Evolutionary conservation across 1,140 invertebrate genomes (phyloP), one percentile per base, ranked within the genome.

Genomic region (Cotesia vestalis): DNA sequence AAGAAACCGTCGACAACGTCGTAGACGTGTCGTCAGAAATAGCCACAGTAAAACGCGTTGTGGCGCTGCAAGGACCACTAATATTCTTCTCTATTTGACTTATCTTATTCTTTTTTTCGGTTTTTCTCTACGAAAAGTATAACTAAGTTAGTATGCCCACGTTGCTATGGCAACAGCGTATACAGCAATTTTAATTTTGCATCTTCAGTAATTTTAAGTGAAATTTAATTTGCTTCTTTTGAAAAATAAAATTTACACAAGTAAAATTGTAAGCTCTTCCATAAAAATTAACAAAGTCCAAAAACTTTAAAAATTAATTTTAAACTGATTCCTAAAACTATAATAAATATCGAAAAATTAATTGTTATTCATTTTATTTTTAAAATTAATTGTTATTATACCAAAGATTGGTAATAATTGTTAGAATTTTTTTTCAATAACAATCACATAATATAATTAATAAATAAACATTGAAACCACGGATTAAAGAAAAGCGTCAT

Each of bases 21-120:
- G 66, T 67, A 17, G 66, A 51, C 66, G 66, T 36, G 52, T 64
- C 62, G 62, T 64, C 66, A 59, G 55, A 57, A 72, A 66, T 66
- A 72, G 64, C 46, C 46, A 40, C 6, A 59, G 69, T 75, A 73
- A 77, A 73, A 73, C 72, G 59, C 72, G 17, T 53, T 36, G 60
- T 59, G 52, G 59, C 66, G 36, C 69, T 64, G 35, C 35, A 51
- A 64, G 36, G 52, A 67, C 51, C 11, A 55, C 51, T 53, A 51
- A 52, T 67, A 51, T 52, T 40, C 12, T 53, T 51, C 35, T 53
- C 51, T 59, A 53, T 64, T 52, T 40, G 6, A 38, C 20, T 20
- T n/a, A 62, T 17, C 36, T 17, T 64, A 51, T 70, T 51, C 57
- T 64, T 59, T 64, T n/a, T 14, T 27, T n/a, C 17, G 14, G 46